These are phyloP conservation scores for Epirrita christyi DNA, from an alignment of 2,888 invertebrate genomes.

Conservation along the genomic window DNA sequence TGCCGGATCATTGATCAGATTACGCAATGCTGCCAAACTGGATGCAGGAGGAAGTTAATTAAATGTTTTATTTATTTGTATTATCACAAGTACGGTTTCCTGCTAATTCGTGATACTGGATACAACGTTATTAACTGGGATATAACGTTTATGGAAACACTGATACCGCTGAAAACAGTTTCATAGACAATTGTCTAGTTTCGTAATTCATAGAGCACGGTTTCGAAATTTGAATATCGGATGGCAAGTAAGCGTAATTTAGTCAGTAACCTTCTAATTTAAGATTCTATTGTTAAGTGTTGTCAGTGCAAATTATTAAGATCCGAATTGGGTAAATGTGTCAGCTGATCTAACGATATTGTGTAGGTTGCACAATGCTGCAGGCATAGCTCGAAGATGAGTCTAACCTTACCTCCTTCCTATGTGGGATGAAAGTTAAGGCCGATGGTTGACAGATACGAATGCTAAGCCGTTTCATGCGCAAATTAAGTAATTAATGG, in stretches of 20 bases:
- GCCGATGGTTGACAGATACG: conserved; percentile 71
- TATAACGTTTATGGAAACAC: background rate
- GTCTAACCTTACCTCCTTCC: conserved; percentile 50
- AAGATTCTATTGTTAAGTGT: conserved; percentile 72
- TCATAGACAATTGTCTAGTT: conserved; percentile 25
- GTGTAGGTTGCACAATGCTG: conserved; percentile 69
- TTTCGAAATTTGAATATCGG: conserved; percentile 57
- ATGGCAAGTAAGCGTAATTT: conserved; percentile 49
- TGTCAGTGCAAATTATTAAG: conserved; percentile 69
- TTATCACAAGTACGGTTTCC: conserved; percentile 19
- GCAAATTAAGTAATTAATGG: conserved; percentile 59
- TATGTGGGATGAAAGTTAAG: conserved; percentile 76
- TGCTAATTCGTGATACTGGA: no score
- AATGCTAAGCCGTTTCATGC: conserved; percentile 57
- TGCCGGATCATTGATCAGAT: conserved; percentile 79
- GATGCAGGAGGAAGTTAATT: conserved; percentile 68
- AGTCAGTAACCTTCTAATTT: conserved; percentile 66
- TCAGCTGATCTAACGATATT: conserved; percentile 56
- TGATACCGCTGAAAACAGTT: conserved; percentile 1
- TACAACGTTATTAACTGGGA: no score
- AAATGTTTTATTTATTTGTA: conserved; percentile 62
- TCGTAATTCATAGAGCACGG: conserved; percentile 15
- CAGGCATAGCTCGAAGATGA: conserved; percentile 69
- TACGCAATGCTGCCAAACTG: conserved; percentile 80
- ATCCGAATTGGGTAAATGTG: conserved; percentile 74